Evolutionary conservation across 2,113 vertebrate genomes (phyloP), one percentile per base, ranked within the genome.

Genomic region (Motacilla tschutschensis): DNA sequence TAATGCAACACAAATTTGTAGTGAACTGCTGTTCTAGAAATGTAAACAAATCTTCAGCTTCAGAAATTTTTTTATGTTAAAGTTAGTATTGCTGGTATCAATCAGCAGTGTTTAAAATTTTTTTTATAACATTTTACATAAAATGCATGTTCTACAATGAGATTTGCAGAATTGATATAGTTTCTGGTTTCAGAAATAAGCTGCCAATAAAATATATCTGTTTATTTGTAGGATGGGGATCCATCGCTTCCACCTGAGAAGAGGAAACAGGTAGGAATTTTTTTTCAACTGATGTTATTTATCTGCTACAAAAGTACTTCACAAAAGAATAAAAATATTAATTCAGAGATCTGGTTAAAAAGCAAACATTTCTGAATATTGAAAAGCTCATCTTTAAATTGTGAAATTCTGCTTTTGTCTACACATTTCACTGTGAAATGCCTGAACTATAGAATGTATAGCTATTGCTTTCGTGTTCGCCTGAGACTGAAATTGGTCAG

Each of bases 221-320:
- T 94, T 94, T 86, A 76, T 91, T 93, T 95, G 44, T 88, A 99
- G 99, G 99, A 99, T 93, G 99, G 99, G n/a, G 99, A 99, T 93
- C 97, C 97, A 4, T 97, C 98, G 10, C 96, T 99, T 91, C 98
- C 99, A 1, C 99, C 99, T n/a, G 99, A 99, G 85, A 99, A 99
- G 93, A 98, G 98, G 69, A 99, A 98, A 85, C 99, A 99, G 97
- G 99, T 99, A 94, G 95, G 97, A 77, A 69, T 62, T 38, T 74
- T 87, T 75, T 89, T 74, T 84, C n/a, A 25, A 24, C 63, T 87
- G 48, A 21, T 7, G 2, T 66, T 82, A 48, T 57, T 77, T 64
- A 69, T 64, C 38, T 85, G 24, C 46, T 74, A 9, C 26, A 43
- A 54, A 85, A 67, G 12, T 73, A 82, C 14, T 83, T 72, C 12